Evolutionary conservation across 2,888 invertebrate genomes (phyloP).

Genomic region (Hyppa rectilinea): DNA sequence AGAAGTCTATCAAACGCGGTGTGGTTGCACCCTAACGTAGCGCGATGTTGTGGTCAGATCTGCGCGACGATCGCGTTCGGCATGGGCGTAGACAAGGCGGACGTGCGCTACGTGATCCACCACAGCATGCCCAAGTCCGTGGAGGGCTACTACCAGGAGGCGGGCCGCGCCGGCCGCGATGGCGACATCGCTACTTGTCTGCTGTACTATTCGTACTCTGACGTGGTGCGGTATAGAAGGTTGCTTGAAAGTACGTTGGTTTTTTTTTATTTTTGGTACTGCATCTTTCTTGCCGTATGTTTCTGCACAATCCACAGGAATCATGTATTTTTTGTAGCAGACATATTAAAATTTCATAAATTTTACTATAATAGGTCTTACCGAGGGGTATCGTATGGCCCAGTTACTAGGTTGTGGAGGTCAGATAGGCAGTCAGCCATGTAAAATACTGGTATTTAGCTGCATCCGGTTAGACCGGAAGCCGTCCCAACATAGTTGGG

Average conservation of each 20-base stretch:
- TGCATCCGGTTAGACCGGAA: no score
- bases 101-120: conserved; percentile 98
- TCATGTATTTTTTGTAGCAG: background rate
- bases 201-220: conserved; percentile 96
- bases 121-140: conserved; percentile 98
- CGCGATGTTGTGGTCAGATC: conserved; percentile 85
- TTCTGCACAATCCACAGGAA: background rate
- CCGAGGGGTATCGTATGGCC: no score
- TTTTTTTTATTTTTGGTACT: background rate
- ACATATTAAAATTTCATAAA: background rate
- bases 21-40: background rate
- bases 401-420: no score
- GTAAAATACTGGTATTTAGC: no score
- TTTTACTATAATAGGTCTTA: no score
- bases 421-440: no score
- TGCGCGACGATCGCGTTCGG: conserved; percentile 99
- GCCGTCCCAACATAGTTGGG: no score
- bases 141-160: conserved; percentile 99
- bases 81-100: conserved; percentile 99
- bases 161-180: conserved; percentile 99
- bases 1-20: background rate
- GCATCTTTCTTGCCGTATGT: background rate
- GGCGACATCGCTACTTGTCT: conserved; percentile 96
- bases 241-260: conserved; percentile 85
- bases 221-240: conserved; percentile 93